Percentiles rank a stretch among this genome's conserved stretches.
phyloP scores from a whole-genome alignment of 2,888 invertebrate species.

The Trypoxylon attenuatum region DNA sequence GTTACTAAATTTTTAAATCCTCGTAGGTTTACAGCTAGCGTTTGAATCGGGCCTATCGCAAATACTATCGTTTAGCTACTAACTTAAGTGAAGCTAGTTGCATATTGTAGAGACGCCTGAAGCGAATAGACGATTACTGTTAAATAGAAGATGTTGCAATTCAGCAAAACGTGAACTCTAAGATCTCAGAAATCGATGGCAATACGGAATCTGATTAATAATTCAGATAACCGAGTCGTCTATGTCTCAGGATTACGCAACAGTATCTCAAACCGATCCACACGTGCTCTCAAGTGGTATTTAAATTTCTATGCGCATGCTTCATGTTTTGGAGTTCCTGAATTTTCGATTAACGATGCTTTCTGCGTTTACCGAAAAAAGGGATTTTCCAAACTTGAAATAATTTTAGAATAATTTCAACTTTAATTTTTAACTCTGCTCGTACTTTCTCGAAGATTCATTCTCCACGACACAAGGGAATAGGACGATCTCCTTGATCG shows the following conservation, averaged over 20 bases:
- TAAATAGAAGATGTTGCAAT: neutral
- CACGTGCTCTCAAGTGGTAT: neutral
- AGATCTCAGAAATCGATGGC: neutral
- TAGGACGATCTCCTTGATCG: conserved; percentile 15
- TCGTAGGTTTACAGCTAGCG: neutral
- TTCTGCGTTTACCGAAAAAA: no score
- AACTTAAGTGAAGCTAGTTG: neutral
- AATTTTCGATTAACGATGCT: no score
- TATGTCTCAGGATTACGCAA: neutral
- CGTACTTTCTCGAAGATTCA: no score
- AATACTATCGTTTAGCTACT: no score
- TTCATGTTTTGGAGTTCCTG: neutral
- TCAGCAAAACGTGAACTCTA: neutral
- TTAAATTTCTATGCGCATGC: neutral
- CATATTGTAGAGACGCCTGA: neutral
- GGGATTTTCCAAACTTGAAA: no score
- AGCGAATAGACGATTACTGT: neutral
- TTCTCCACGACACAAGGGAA: neutral
- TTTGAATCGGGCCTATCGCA: neutral
- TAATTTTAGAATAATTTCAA: conserved; percentile 34
- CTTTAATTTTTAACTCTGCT: no score
- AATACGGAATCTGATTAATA: neutral
- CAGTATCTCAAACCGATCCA: neutral
- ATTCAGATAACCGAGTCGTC: neutral
- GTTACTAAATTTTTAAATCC: no score